Evolutionary conservation across 1,140 invertebrate genomes (phyloP), one percentile per base, ranked within the genome.

Genomic region (Physella acuta): DNA sequence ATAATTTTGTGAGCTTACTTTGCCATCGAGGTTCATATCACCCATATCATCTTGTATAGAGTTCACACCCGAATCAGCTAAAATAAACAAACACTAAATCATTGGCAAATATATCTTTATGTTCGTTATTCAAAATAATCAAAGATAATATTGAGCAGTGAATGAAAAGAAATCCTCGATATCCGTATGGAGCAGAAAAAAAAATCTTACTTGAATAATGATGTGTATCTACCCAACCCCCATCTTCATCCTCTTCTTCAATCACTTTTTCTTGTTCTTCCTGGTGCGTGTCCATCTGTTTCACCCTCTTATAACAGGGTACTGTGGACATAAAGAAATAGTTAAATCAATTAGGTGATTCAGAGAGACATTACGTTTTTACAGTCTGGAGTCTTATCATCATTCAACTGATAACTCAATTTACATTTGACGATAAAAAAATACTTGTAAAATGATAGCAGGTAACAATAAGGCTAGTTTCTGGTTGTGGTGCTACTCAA

Each of bases 181-280:
- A n/a, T n/a, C n/a, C n/a, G n/a, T n/a, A n/a, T n/a, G 8, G 20
- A 44, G 39, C 39, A 44, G 20, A 44, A 44, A 44, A 44, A 44
- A 44, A 44, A 44, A 44, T 44, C 39, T 44, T 75, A 82, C 81
- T 74, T 56, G 79, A 73, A 74, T 72, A 83, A 85, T 97, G 95
- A 87, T 99, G 97, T 24, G 97, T 99, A 82, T 99, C 98, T 1
- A 99, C 95, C 98, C 98, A 99, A 37, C 97, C 97, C 68, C 93
- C 94, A 75, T 89, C 94, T 39, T 89, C 90, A 85, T 95, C 95
- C 79, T 94, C 92, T 60, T 90, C 90, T 84, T 97, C 94, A 79
- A 98, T 94, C 49, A 87, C 73, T 75, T 87, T 84, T 71, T 87
- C 87, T 68, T 85, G 79, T 24, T 85, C 81, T 59, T 86, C 82